These are phyloP conservation scores for Smutsia gigantea DNA, from an alignment of 2,797 vertebrate species.

Conservation along the genomic window DNA sequence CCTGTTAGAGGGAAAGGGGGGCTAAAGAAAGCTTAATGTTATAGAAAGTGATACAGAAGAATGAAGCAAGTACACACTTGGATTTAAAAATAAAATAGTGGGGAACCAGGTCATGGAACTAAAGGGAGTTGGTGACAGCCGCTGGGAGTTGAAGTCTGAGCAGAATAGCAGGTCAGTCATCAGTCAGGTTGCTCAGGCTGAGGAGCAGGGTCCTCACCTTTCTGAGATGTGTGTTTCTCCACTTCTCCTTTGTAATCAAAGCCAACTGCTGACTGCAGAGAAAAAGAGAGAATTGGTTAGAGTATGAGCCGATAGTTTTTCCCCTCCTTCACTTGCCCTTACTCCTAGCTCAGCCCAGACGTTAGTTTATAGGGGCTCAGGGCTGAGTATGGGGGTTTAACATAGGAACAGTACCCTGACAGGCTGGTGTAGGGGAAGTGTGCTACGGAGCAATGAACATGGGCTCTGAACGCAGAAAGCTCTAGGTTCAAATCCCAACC, in stretches of 20 bases:
- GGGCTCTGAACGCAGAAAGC: not conserved
- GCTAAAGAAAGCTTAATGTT: not conserved
- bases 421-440: not conserved
- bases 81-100: not conserved
- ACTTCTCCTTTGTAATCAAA: slow-evolving; percentile 96
- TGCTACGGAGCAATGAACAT: not conserved
- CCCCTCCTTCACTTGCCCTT: not conserved
- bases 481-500: not conserved
- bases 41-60: not conserved
- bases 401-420: not conserved
- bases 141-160: not conserved
- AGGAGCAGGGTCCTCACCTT: slow-evolving; percentile 45
- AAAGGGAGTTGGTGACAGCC: not conserved
- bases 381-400: not conserved
- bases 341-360: not conserved
- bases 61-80: not conserved
- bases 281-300: slow-evolving; percentile 37
- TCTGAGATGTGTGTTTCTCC: slow-evolving; percentile 92
- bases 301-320: not conserved
- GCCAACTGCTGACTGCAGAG: slow-evolving; percentile 93
- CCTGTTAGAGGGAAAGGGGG: not conserved
- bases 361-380: not conserved
- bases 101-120: not conserved
- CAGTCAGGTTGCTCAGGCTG: not conserved
- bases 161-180: not conserved